Percentiles rank a stretch among this genome's conserved stretches.
Conservation (phyloP, 1,140 invertebrate species). For the Aphaenogaster floridana region DNA sequence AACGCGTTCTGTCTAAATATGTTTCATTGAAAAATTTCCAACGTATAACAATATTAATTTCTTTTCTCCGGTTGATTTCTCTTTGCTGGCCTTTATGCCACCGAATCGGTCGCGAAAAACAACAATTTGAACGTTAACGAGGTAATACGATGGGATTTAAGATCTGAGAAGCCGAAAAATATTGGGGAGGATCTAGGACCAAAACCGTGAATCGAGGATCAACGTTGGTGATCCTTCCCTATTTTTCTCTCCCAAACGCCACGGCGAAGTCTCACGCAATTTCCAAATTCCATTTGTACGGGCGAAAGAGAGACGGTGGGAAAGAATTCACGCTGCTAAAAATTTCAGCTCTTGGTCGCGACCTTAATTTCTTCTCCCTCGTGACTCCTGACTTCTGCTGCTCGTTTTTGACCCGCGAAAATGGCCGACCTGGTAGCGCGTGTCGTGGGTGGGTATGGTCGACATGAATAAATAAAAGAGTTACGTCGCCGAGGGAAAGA, state of each 20-base stretch:
- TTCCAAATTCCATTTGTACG: constrained; percentile 60
- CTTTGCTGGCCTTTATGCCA: background rate
- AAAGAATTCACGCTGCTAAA: constrained; percentile 62
- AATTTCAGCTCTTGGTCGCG: constrained; percentile 65
- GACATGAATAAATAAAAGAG: constrained; percentile 72
- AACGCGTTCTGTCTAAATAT: background rate
- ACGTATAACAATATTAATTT: background rate
- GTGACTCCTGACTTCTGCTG: constrained; percentile 56
- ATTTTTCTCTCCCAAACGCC: constrained; percentile 15
- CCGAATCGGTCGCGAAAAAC: background rate
- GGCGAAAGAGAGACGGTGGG: constrained; percentile 30
- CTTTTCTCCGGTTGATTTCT: background rate
- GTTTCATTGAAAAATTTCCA: background rate
- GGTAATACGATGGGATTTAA: constrained; percentile 12
- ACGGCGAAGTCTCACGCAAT: constrained; percentile 33
- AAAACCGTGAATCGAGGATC: background rate
- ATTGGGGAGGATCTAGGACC: background rate
- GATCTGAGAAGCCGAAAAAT: background rate
- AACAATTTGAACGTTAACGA: constrained; percentile 32
- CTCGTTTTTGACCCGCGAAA: constrained; percentile 65
- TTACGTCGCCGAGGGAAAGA: background rate
- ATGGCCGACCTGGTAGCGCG: constrained; percentile 59
- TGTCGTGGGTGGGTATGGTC: constrained; percentile 56
- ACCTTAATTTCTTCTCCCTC: constrained; percentile 68
- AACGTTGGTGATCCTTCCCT: background rate